Percentiles rank a stretch among this genome's conserved stretches.
Evolutionary conservation across 2,113 vertebrate genomes (phyloP).

Genomic region (Loxodonta africana): DNA sequence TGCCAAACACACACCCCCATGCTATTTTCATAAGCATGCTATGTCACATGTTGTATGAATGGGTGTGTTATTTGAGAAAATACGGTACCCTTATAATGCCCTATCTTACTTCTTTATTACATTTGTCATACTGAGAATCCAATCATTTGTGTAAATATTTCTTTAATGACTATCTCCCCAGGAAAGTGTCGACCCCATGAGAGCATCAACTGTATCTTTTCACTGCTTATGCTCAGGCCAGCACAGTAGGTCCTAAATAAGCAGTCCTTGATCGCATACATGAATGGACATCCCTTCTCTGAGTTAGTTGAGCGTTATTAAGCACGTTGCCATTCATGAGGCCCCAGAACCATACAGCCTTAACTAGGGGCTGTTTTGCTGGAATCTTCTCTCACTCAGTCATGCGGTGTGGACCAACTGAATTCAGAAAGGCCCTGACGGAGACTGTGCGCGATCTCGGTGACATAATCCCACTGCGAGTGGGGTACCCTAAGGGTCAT

Average conservation of each 20-base stretch:
- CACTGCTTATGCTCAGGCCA: no score
- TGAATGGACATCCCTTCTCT: no score
- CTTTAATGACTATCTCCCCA: background rate
- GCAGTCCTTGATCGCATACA: background rate
- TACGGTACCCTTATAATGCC: background rate
- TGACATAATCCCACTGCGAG: background rate
- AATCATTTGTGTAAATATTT: background rate
- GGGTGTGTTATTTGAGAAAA: background rate
- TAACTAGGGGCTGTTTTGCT: fast-evolving
- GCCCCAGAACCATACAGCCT: background rate
- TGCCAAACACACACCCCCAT: background rate
- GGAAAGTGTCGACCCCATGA: background rate
- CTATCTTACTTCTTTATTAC: background rate
- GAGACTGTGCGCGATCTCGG: background rate
- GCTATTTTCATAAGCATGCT: background rate
- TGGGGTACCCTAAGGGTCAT: constrained; percentile 71
- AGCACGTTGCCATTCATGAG: fast-evolving
- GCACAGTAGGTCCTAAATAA: background rate
- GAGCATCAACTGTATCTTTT: background rate
- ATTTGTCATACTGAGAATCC: background rate
- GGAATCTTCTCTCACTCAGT: background rate
- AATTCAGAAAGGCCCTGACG: background rate
- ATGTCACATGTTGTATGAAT: background rate
- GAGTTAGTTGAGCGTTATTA: fast-evolving
- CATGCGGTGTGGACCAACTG: background rate